Base-by-base conservation (phyloP, 2,797 vertebrate species). In the Brachyalestes nurse region DNA sequence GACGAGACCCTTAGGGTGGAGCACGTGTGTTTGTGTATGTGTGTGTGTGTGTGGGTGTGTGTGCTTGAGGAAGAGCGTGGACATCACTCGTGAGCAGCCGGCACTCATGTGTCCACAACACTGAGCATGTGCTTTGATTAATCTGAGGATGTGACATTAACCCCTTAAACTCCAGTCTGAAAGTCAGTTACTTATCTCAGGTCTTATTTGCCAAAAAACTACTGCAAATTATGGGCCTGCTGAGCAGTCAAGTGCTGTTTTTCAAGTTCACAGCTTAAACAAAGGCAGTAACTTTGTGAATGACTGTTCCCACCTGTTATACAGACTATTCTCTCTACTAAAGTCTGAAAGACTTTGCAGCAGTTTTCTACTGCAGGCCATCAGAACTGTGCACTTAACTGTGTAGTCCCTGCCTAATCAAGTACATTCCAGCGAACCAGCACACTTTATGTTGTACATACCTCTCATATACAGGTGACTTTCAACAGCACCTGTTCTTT, bases 1-100 rank as follows among this genome's bases (percentile, higher is more conserved):
- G 91, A 89, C 85, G 85, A 91, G 91, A 93, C 93, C 93, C 90
- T 90, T 90, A 89, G 93, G 93, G 92, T 89, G 92, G 91, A 88
- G 91, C 85, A 69, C 34, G 45, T 61, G 78, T 38, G 69, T 42
- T 55, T 72, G 61, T 72, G 51, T 58, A 42, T 17, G 71, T 16
- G 64, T 16, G 55, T 45, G n/a, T 38, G 69, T 42, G 67, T 72
- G 61, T 72, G 51, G 55, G 51, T 17, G 71, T 16, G 65, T 34
- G 34, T 34, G 0, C 34, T 34, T 34, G 34, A 34, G 34, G 34
- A 34, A 34, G 34, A 77, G 64, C 25, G 8, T 72, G 53, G 67
- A 55, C 21, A 28, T 81, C 55, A 7, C 65, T 65, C 5, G 47
- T 55, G 78, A 51, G 49, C 72, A 67, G 42, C 25, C 34, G 40